Percentiles rank a stretch among this genome's conserved stretches.
These are phyloP conservation scores for Callospermophilus lateralis DNA, from an alignment of 2,113 vertebrate genomes.

Conservation along the genomic window DNA sequence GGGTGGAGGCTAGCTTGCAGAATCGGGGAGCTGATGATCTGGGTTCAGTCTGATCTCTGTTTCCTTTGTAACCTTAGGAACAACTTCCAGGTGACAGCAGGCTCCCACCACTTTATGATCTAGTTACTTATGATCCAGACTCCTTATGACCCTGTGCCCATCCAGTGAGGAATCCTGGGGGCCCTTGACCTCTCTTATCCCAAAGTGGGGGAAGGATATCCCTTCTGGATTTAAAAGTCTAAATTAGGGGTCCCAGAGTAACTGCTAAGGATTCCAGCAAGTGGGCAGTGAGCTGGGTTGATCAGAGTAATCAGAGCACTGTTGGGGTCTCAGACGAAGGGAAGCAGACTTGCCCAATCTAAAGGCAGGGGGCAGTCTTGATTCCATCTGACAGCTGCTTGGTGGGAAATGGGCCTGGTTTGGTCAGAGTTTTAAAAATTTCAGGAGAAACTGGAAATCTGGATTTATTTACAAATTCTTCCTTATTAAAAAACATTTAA, in stretches of 20 bases:
- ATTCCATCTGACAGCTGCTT: no score
- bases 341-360: accelerated
- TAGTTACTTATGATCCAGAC: neutral
- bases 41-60: neutral
- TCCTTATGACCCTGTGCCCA: neutral
- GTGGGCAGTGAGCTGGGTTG: neutral
- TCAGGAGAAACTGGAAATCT: neutral
- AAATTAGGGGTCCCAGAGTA: neutral
- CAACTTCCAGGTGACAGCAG: neutral
- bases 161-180: neutral
- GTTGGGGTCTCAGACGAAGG: neutral
- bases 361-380: neutral
- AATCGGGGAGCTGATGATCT: neutral
- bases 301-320: no score
- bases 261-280: neutral
- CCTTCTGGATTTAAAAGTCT: neutral
- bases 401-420: neutral
- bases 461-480: neutral
- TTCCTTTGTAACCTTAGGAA: neutral
- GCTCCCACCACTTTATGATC: neutral
- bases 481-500: neutral
- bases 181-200: neutral
- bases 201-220: neutral
- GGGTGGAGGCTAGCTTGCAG: neutral
- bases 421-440: neutral